Evolutionary conservation across 2,797 vertebrate species (phyloP).

Genomic region (Chiloscyllium punctatum): DNA sequence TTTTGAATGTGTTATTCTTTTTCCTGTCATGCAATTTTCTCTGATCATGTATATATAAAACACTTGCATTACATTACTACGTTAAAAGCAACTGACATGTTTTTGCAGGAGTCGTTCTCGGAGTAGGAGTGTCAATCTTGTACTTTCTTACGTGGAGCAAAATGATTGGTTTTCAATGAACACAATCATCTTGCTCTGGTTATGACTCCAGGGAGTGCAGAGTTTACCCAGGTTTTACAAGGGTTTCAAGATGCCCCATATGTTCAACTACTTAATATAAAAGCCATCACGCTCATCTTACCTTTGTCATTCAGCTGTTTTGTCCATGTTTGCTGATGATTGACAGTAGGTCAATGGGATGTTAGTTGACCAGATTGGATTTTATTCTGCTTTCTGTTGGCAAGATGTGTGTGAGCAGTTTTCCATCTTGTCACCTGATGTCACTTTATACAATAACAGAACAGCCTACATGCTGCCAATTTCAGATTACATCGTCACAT

Average conservation of each 20-base stretch:
- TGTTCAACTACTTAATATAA: neutral
- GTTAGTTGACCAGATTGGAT: neutral
- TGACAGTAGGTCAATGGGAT: neutral
- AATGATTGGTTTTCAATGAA: neutral
- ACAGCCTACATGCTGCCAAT: no score
- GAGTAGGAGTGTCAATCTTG: neutral
- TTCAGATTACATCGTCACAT: neutral
- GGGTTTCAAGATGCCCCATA: neutral
- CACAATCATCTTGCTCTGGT: neutral
- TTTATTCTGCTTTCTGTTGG: neutral
- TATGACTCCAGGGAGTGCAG: neutral
- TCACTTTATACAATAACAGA: no score
- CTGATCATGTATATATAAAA: no score
- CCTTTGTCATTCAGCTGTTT: no score
- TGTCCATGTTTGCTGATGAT: neutral
- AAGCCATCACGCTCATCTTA: neutral
- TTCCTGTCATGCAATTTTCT: no score
- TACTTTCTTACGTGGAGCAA: neutral
- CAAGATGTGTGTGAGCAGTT: neutral
- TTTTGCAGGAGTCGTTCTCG: no score
- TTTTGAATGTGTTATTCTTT: no score
- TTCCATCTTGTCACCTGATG: neutral
- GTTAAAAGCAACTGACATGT: no score
- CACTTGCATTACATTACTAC: no score
- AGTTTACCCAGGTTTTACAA: neutral